Percentiles rank a stretch among this genome's conserved stretches.
phyloP scores from a whole-genome alignment of 1,140 invertebrate species.

The Aphidius gifuensis region DNA sequence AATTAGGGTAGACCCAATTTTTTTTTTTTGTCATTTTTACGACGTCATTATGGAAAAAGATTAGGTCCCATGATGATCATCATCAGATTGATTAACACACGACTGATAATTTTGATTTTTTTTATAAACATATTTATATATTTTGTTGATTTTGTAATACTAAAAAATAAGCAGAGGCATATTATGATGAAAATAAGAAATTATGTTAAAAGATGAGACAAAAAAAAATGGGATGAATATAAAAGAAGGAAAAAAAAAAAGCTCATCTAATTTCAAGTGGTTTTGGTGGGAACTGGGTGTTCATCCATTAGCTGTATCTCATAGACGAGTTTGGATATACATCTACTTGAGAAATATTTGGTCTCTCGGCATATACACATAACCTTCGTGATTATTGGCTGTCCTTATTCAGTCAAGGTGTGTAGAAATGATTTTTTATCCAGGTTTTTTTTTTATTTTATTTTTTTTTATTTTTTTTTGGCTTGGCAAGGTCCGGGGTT shows the following conservation, averaged over 20 bases:
- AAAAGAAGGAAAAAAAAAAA: constrained; percentile 17
- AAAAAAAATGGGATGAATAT: constrained; percentile 7
- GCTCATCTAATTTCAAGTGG: constrained; percentile 21
- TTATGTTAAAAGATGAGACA: background rate
- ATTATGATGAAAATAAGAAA: constrained; percentile 1
- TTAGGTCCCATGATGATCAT: too few species aligned
- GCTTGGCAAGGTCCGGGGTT: constrained; percentile 19
- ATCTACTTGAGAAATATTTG: constrained; percentile 9
- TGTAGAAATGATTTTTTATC: too few species aligned
- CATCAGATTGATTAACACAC: too few species aligned
- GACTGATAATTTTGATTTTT: too few species aligned
- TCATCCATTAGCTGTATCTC: constrained; percentile 26
- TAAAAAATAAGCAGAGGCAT: background rate
- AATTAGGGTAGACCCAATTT: too few species aligned
- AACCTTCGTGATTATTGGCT: background rate
- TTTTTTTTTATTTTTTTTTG: constrained; percentile 9
- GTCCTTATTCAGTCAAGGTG: background rate
- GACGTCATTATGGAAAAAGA: too few species aligned
- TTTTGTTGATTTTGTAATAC: background rate
- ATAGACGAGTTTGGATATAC: constrained; percentile 16
- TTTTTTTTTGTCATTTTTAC: too few species aligned
- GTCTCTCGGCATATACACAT: background rate
- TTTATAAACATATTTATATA: too few species aligned
- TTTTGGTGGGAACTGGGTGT: constrained; percentile 26
- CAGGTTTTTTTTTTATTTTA: background rate